Conservation (phyloP, 2,797 vertebrate genomes). For the Cirrhinus mrigala region DNA sequence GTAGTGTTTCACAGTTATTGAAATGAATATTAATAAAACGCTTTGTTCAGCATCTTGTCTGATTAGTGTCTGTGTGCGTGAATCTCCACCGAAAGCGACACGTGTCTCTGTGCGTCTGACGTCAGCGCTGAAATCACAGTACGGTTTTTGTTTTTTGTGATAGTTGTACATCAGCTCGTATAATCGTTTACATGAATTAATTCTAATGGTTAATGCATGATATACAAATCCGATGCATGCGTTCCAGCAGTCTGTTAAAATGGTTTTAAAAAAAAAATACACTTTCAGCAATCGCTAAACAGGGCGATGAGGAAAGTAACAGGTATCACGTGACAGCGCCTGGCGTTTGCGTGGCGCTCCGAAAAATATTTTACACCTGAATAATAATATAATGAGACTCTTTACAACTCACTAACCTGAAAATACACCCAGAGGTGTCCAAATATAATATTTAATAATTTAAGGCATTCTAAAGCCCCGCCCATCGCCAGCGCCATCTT, state of each 20-base stretch:
- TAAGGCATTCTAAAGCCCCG: background rate
- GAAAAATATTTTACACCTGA: background rate
- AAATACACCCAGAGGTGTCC: background rate
- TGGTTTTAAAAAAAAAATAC: background rate
- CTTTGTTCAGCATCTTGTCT: slow-evolving; percentile 34
- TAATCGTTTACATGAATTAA: background rate
- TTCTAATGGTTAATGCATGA: no score
- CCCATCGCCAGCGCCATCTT: background rate
- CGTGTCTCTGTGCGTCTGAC: slow-evolving; percentile 26
- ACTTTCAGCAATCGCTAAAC: background rate
- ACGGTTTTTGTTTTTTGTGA: background rate
- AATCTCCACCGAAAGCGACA: slow-evolving; percentile 5
- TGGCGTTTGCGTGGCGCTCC: no score
- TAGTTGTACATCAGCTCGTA: background rate
- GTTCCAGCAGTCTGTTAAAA: background rate
- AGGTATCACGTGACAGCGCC: background rate
- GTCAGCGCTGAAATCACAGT: background rate
- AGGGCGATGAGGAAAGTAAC: background rate
- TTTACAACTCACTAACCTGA: no score
- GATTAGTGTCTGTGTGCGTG: background rate
- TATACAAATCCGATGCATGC: background rate
- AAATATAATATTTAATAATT: background rate
- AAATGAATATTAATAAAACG: slow-evolving; percentile 40
- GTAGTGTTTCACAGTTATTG: slow-evolving; percentile 62
- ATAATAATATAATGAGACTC: background rate